Evolutionary conservation across 2,888 invertebrate species (phyloP).

Genomic region (Drosophila anomalata): DNA sequence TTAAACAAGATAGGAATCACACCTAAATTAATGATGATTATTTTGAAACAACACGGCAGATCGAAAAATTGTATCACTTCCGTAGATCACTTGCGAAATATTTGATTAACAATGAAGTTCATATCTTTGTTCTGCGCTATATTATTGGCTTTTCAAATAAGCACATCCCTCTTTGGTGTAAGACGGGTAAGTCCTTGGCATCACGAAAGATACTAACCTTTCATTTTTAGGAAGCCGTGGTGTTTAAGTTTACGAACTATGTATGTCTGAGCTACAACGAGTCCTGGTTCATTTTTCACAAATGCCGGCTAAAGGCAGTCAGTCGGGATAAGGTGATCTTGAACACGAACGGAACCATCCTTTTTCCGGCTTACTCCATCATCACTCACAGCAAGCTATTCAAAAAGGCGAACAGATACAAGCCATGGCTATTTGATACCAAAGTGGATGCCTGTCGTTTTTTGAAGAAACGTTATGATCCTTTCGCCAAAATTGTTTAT

Average conservation of each 20-base stretch:
- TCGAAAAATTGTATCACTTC: no score
- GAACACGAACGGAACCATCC: slow-evolving; percentile 8
- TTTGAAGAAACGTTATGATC: not conserved
- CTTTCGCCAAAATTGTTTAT: not conserved
- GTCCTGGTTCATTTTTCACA: slow-evolving; percentile 36
- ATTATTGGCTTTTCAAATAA: no score
- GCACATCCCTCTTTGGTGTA: no score
- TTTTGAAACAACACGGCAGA: no score
- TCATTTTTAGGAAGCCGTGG: slow-evolving; percentile 24
- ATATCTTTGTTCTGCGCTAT: no score
- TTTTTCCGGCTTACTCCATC: not conserved
- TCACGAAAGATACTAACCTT: no score
- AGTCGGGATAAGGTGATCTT: slow-evolving; percentile 2
- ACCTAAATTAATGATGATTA: no score
- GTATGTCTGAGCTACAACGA: slow-evolving; percentile 41
- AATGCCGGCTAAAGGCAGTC: slow-evolving; percentile 42
- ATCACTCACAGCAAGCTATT: not conserved
- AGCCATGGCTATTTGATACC: slow-evolving; percentile 20
- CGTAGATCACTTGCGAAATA: no score
- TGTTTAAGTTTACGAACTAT: slow-evolving; percentile 49
- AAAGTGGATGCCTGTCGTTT: slow-evolving; percentile 9
- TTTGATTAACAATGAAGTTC: no score
- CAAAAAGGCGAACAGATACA: slow-evolving; percentile 45
- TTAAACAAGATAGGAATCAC: no score
- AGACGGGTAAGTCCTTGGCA: no score